Conservation (phyloP, 1,140 invertebrate genomes). For the Megathymus violae region DNA sequence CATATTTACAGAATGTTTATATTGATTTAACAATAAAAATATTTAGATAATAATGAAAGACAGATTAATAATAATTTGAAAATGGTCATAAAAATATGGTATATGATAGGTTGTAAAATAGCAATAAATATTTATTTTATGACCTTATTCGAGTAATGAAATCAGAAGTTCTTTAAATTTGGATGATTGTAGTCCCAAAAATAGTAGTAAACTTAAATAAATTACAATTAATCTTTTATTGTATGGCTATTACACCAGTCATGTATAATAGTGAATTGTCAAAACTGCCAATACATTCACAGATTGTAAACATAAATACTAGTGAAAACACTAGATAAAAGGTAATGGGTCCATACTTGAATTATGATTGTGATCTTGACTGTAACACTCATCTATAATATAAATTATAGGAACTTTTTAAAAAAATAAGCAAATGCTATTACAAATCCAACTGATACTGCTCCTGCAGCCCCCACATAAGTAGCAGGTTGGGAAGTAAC, state of each 20-base stretch:
- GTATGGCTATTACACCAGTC: too few relatives aligned
- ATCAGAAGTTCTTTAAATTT: neutral
- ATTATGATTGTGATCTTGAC: constrained; percentile 11
- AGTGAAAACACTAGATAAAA: neutral
- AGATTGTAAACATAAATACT: too few relatives aligned
- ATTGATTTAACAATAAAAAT: neutral
- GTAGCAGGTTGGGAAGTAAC: constrained; percentile 82
- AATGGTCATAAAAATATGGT: neutral
- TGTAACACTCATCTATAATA: neutral
- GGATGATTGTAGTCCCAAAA: neutral
- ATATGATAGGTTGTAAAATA: too few relatives aligned
- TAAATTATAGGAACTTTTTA: constrained; percentile 60
- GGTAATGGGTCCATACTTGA: neutral
- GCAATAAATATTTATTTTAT: neutral
- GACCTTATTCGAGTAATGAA: neutral
- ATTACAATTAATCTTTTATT: neutral
- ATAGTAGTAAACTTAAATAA: too few relatives aligned
- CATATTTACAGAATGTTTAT: neutral
- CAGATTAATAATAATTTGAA: constrained; percentile 1
- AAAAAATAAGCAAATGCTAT: constrained; percentile 76
- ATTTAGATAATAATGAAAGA: neutral
- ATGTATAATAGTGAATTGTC: too few relatives aligned
- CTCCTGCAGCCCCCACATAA: constrained; percentile 84
- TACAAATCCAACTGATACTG: constrained; percentile 84
- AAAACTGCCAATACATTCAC: too few relatives aligned